Evolutionary conservation across 2,797 vertebrate species (phyloP), one percentile per base, ranked within the genome.

Genomic region (Oreortyx pictus): DNA sequence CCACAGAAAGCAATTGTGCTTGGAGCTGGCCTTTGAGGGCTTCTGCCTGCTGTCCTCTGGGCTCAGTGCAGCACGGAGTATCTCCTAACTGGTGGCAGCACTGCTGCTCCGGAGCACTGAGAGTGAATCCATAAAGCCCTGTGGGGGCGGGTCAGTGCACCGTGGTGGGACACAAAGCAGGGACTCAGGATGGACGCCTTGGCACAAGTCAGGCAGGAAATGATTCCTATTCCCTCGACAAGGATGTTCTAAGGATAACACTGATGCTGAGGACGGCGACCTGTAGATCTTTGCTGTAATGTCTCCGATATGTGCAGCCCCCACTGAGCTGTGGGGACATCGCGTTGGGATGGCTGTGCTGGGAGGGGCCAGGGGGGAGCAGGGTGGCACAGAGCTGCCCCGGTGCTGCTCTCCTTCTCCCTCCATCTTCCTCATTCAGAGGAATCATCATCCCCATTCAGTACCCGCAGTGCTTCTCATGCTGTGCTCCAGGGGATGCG

Each of bases 281-380:
- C 71, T 86, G 11, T 59, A 6, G 50, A 39, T 20, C 57, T 15
- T 17, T 7, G 1, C 41, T 10, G 0, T 25, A 23, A 47, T 41
- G 7, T 8, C 39, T 44, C 1, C 2, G 16, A 54, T 6, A 8
- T 0, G 19, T 2, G 59, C 39, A 13, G 27, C 72, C 52, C 59
- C 41, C 0, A 5, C 24, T 1, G 6, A 54, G 65, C 60, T 52
- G 61, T 49, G 54, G 18, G 2, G 29, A 2, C 31, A 33, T 73
- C 60, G 84, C 60, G 7, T 65, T 0, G 6, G 33, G 57, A 15
- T 13, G 62, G 44, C 86, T 66, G n/a, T 73, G 65, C 74, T 59
- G 2, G 37, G 39, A 41, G 83, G 14, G 39, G 57, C 0, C 25
- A 23, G 65, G 3, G 12, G 62, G 43, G 19, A 0, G 2, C 4